phyloP scores from a whole-genome alignment of 2,113 vertebrate genomes.

The Ploceus nigricollis region DNA sequence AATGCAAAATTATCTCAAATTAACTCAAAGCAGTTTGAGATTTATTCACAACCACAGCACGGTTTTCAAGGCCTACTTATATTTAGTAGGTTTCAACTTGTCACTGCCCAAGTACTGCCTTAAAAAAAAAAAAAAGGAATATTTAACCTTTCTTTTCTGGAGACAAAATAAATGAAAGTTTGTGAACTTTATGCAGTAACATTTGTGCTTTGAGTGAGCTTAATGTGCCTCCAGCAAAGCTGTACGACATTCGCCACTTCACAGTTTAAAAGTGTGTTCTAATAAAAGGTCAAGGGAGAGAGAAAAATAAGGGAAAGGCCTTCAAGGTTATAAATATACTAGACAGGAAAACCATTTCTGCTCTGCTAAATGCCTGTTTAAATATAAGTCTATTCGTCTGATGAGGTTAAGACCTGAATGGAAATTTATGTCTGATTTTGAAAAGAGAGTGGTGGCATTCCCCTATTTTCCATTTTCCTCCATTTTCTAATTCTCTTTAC shows the following conservation, averaged over 20 bases:
- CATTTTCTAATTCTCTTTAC: not conserved
- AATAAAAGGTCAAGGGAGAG: constrained; percentile 67
- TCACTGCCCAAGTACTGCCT: constrained; percentile 26
- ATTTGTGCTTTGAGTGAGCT: constrained; percentile 35
- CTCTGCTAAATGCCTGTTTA: constrained; percentile 24
- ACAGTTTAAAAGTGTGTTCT: constrained; percentile 60
- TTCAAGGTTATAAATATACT: constrained; percentile 30
- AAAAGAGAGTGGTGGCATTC: not conserved
- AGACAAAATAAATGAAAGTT: constrained; percentile 55
- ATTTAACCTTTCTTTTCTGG: constrained; percentile 65
- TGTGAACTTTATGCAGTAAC: constrained; percentile 49
- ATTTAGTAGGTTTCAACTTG: constrained; percentile 44
- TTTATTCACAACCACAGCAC: not conserved
- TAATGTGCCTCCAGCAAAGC: constrained; percentile 47
- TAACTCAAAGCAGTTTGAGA: not conserved
- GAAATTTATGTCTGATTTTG: not conserved
- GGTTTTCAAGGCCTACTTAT: not conserved
- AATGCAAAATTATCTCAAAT: not conserved
- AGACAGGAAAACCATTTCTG: constrained; percentile 17
- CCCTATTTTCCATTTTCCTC: not conserved
- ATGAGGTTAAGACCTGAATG: constrained; percentile 3
- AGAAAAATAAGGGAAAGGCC: not conserved
- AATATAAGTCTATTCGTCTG: constrained; percentile 27
- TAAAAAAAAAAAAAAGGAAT: not conserved
- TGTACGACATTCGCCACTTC: constrained; percentile 41